phyloP scores from a whole-genome alignment of 2,888 invertebrate genomes.

The Dascillus cervinus region DNA sequence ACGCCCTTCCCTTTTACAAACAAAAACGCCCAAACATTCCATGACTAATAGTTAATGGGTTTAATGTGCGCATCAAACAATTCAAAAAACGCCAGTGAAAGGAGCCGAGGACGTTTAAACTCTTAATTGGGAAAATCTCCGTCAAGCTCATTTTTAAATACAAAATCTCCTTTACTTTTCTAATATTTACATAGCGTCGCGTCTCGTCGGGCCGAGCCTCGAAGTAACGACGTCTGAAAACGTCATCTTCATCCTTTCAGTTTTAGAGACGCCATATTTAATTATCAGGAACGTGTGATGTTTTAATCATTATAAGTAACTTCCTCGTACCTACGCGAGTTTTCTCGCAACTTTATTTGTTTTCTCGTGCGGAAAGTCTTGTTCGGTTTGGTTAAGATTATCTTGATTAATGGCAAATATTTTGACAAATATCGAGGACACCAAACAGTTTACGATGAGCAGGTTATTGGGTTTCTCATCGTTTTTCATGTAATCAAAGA shows the following conservation, averaged over 20 bases:
- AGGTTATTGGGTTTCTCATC: slow-evolving; percentile 5
- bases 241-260: background rate
- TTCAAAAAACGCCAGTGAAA: too few relatives aligned
- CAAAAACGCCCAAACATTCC: too few relatives aligned
- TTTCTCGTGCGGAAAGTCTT: slow-evolving; percentile 34
- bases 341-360: slow-evolving; percentile 38
- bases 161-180: slow-evolving; percentile 13
- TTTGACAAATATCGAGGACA: slow-evolving; percentile 36
- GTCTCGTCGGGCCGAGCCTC: slow-evolving; percentile 1
- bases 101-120: slow-evolving; percentile 9
- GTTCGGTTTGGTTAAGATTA: slow-evolving; percentile 35
- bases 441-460: slow-evolving; percentile 15
- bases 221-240: too few relatives aligned
- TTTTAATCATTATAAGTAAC: slow-evolving; percentile 40
- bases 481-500: slow-evolving; percentile 5
- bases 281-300: slow-evolving; percentile 38
- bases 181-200: slow-evolving; percentile 13
- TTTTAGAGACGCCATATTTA: slow-evolving; percentile 31
- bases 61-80: too few relatives aligned
- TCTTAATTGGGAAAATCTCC: slow-evolving; percentile 28
- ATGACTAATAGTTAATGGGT: too few relatives aligned
- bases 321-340: slow-evolving; percentile 26
- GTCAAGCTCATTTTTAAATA: slow-evolving; percentile 15
- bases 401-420: slow-evolving; percentile 43
- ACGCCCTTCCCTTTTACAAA: too few relatives aligned